Evolutionary conservation across 2,888 invertebrate species (phyloP), one percentile per base, ranked within the genome.

Genomic region (Drosophila engyochracea): DNA sequence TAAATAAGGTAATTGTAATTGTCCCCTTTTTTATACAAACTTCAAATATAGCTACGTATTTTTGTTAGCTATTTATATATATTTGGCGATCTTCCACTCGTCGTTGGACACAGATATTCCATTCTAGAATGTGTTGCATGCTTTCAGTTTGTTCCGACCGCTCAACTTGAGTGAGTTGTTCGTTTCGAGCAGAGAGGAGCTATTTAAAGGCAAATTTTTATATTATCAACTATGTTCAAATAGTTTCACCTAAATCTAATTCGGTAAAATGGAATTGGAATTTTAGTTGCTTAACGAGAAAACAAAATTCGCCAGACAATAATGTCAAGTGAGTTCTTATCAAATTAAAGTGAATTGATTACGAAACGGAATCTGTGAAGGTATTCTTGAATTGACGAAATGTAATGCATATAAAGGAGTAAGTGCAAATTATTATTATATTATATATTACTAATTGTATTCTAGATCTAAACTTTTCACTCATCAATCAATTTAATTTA

Each of bases 201-300:
- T 60, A 70, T 63, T 74, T 51, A 74, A 74, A 77, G 70, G 53
- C 69, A 25, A 76, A 69, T 51, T 55, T 60, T 14, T 28, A 73
- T 58, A 58, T 55, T 68, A 68, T 65, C 47, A 73, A 74, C 68
- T 70, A 73, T 80, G 73, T 53, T 62, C 57, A 76, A 77, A 83
- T 72, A 76, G 72, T 73, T 72, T 76, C 70, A 76, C 81, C 91
- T 90, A 90, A 91, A 85, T 91, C 90, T 82, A 82, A 85, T 91
- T 91, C 91, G 77, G 79, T 87, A 79, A 83, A 76, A 79, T 79
- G 73, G 90, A 92, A 92, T 92, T 88, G 84, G 87, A 88, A 80
- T 72, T 88, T 77, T 88, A 80, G 83, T 81, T 79, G 83, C 52
- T 64, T 47, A 73, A 74, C 64, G 51, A 59, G 41, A 47, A 70